phyloP scores from a whole-genome alignment of 2,797 vertebrate species.

The Vespertilio murinus region DNA sequence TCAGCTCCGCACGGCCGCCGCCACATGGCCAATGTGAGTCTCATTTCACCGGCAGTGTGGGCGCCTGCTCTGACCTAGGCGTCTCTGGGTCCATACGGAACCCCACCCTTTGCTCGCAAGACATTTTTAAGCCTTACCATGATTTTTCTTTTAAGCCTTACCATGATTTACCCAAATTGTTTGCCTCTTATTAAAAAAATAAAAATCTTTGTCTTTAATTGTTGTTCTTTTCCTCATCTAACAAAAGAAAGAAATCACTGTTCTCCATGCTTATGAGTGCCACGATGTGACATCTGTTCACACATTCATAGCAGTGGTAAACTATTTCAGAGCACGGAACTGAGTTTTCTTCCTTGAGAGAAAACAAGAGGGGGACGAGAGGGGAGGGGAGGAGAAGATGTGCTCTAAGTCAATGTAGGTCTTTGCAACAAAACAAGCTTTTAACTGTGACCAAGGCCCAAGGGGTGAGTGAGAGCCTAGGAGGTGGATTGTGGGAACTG shows the following conservation, averaged over 20 bases:
- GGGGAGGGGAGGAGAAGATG: conserved; percentile 14
- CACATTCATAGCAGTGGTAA: conserved; percentile 47
- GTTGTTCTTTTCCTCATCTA: conserved; percentile 34
- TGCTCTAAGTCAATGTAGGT: conserved; percentile 70
- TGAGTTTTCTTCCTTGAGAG: conserved; percentile 65
- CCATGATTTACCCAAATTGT: conserved; percentile 36
- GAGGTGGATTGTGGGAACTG: conserved; percentile 77
- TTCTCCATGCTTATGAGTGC: conserved; percentile 56
- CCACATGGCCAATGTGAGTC: not conserved
- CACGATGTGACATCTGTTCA: conserved; percentile 49
- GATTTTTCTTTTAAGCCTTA: conserved; percentile 23
- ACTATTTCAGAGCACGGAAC: conserved; percentile 59
- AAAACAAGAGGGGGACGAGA: conserved; percentile 31
- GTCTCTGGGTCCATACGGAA: conserved; percentile 19
- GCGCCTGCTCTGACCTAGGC: conserved; percentile 35
- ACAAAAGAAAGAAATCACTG: not conserved
- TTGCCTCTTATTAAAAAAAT: conserved; percentile 28
- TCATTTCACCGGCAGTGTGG: conserved; percentile 54
- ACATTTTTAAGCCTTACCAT: conserved; percentile 26
- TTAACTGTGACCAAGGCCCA: conserved; percentile 65
- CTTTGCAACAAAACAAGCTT: conserved; percentile 68
- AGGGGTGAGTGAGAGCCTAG: conserved; percentile 62
- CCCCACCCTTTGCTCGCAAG: conserved; percentile 31
- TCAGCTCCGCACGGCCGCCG: conserved; percentile 48
- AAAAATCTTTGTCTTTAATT: conserved; percentile 24